Conservation (phyloP, 64 coral and sea anemone species). For the Platygyra sinensis region DNA sequence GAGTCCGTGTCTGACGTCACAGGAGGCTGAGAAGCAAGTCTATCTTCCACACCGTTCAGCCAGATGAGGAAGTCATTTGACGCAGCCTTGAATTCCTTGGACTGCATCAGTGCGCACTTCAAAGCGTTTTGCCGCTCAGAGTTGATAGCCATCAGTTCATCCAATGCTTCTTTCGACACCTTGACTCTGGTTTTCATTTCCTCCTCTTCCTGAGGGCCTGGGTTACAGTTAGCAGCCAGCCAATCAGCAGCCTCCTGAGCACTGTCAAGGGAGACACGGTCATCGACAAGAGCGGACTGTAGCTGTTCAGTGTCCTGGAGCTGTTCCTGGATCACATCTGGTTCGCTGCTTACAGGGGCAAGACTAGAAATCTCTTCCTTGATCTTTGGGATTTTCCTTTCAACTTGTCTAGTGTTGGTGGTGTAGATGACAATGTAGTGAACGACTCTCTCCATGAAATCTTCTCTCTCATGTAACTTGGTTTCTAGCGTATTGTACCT, state of each 20-base stretch:
- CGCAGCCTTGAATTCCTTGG: slow-evolving; percentile 79
- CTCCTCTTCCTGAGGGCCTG: slow-evolving; percentile 39
- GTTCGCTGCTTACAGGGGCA: slow-evolving; percentile 66
- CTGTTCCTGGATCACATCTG: slow-evolving; percentile 70
- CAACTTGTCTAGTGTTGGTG: slow-evolving; percentile 53
- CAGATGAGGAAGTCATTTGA: slow-evolving; percentile 90
- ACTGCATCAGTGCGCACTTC: slow-evolving; percentile 71
- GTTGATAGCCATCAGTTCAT: slow-evolving; percentile 59
- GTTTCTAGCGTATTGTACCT: slow-evolving; percentile 62
- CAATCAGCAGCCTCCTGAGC: slow-evolving; percentile 76
- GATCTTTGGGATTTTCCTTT: slow-evolving; percentile 63
- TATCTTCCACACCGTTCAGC: slow-evolving; percentile 85
- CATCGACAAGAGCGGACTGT: slow-evolving; percentile 61
- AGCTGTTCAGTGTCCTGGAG: slow-evolving; percentile 57
- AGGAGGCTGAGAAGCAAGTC: slow-evolving; percentile 62
- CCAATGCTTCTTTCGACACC: slow-evolving; percentile 69
- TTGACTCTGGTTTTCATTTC: slow-evolving; percentile 39
- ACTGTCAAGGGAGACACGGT: slow-evolving; percentile 69
- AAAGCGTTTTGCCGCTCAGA: slow-evolving; percentile 78
- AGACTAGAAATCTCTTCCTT: slow-evolving; percentile 52
- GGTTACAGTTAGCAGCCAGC: slow-evolving; percentile 74
- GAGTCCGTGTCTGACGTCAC: slow-evolving; percentile 68
- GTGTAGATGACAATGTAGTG: slow-evolving; percentile 54
- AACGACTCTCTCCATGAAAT: slow-evolving; percentile 64
- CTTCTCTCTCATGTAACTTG: slow-evolving; percentile 64